Evolutionary conservation across 2,797 vertebrate genomes (phyloP), one percentile per base, ranked within the genome.

Genomic region (Siniperca undulata): DNA sequence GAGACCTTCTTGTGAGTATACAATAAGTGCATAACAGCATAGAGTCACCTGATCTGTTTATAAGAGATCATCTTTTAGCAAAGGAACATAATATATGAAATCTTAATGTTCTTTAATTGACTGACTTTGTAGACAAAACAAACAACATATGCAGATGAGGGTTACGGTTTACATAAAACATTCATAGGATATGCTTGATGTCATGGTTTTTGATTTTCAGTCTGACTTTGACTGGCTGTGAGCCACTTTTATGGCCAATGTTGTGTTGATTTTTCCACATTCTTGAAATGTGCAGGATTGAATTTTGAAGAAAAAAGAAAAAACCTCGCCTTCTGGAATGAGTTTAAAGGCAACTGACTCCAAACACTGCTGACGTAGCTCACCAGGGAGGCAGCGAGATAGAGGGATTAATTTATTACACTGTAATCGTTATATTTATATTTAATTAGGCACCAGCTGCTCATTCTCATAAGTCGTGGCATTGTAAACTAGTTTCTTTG

Each of bases 361-460:
- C 44, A 36, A 82, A 83, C 56, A 27, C 40, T 66, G 82, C 79
- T 84, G 76, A 86, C 46, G 17, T 52, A 46, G 86, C 72, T 59
- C 48, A 59, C 38, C 12, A 2, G 83, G 85, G 84, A 75, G 56
- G 44, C 22, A 12, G 77, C 4, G 9, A 65, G 62, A 84, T 38
- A 78, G 78, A 87, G 74, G 74, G 90, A 90, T 90, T 85, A 4
- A 91, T 90, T 91, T 76, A 91, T 90, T 76, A 82, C 71, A 40
- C 81, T 83, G 53, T 92, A 86, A 92, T 94, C 46, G 24, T 71
- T 66, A 56, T 76, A 89, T 90, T 90, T 89, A 90, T 91, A 86
- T 89, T 91, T 86, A 78, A 90, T 90, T 68, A 86, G 34, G 19
- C 20, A 7, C 79, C 87, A 84, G 88, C 89, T 92, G 90, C 91